Percentiles rank a stretch among this genome's conserved stretches.
These are phyloP conservation scores for Toxostoma redivivum DNA, from an alignment of 2,113 vertebrate species.

Conservation along the genomic window DNA sequence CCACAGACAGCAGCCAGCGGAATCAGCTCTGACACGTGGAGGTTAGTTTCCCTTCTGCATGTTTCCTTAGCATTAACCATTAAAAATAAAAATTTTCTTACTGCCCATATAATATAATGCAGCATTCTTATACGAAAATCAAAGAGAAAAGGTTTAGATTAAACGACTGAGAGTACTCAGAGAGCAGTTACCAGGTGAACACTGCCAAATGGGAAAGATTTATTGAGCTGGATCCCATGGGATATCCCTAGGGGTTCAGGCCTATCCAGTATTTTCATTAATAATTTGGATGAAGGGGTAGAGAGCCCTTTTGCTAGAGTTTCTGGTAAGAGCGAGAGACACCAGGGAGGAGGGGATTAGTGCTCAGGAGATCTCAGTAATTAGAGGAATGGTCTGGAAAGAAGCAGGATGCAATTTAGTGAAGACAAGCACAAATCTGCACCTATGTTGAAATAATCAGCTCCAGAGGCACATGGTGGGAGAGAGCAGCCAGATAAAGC, in stretches of 20 bases:
- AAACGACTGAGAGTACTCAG: not conserved
- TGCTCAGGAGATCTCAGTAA: not conserved
- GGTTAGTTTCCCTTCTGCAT: not conserved
- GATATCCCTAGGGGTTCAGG: not conserved
- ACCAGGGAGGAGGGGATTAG: constrained; percentile 1
- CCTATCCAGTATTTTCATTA: not conserved
- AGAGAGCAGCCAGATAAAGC: not conserved
- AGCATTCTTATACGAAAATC: not conserved
- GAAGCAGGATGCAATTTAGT: not conserved
- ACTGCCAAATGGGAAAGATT: not conserved
- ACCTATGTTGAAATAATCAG: not conserved
- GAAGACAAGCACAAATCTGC: not conserved
- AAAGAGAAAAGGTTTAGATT: not conserved
- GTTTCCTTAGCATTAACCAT: not conserved
- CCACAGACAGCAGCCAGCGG: not conserved
- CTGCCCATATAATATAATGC: not conserved
- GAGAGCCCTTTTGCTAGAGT: not conserved
- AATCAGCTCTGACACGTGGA: not conserved
- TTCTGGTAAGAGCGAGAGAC: not conserved
- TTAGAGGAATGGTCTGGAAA: not conserved
- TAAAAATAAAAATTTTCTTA: not conserved
- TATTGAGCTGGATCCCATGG: not conserved
- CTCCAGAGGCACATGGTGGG: not conserved
- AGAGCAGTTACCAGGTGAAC: not conserved
- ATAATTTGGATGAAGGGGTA: not conserved